Evolutionary conservation across 2,888 invertebrate species (phyloP).

Genomic region (Hydraecia micacea): DNA sequence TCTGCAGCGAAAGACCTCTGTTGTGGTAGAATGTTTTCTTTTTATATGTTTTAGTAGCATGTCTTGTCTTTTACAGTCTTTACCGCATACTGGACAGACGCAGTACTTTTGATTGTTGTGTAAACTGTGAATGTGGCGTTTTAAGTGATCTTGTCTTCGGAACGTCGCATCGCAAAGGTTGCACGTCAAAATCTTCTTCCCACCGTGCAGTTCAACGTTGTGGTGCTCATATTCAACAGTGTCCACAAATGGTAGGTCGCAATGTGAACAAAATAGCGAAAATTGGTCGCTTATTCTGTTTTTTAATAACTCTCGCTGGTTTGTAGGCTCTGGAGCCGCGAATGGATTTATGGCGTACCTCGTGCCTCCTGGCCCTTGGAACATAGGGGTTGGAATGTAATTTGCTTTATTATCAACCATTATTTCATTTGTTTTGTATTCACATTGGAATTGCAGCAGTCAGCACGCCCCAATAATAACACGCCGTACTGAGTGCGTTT

Average conservation of each 20-base stretch:
- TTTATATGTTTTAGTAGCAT: slow-evolving; percentile 73
- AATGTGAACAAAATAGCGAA: slow-evolving; percentile 69
- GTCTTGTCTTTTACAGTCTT: slow-evolving; percentile 73
- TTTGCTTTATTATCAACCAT: slow-evolving; percentile 62
- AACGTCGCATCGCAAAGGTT: slow-evolving; percentile 72
- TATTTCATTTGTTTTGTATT: slow-evolving; percentile 24
- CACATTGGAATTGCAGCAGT: slow-evolving; percentile 5
- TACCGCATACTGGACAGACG: slow-evolving; percentile 74
- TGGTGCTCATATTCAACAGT: slow-evolving; percentile 73
- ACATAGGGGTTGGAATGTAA: slow-evolving; percentile 51
- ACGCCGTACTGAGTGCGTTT: slow-evolving; percentile 12
- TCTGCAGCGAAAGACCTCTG: slow-evolving; percentile 71
- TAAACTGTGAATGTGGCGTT: slow-evolving; percentile 75
- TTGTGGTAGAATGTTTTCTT: slow-evolving; percentile 64
- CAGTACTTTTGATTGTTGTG: slow-evolving; percentile 67
- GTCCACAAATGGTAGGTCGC: slow-evolving; percentile 71
- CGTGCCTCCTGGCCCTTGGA: slow-evolving; percentile 48
- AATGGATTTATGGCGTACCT: slow-evolving; percentile 61
- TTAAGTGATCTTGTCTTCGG: slow-evolving; percentile 76
- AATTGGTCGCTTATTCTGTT: slow-evolving; percentile 21
- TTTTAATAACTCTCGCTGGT: slow-evolving; percentile 28
- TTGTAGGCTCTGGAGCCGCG: slow-evolving; percentile 27
- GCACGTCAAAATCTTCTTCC: slow-evolving; percentile 70
- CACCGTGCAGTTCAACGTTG: slow-evolving; percentile 71
- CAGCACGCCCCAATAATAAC: slow-evolving; percentile 20